Percentiles rank a stretch among this genome's conserved stretches.
phyloP scores from a whole-genome alignment of 2,797 vertebrate genomes.

The Tauraco hartlaubi region DNA sequence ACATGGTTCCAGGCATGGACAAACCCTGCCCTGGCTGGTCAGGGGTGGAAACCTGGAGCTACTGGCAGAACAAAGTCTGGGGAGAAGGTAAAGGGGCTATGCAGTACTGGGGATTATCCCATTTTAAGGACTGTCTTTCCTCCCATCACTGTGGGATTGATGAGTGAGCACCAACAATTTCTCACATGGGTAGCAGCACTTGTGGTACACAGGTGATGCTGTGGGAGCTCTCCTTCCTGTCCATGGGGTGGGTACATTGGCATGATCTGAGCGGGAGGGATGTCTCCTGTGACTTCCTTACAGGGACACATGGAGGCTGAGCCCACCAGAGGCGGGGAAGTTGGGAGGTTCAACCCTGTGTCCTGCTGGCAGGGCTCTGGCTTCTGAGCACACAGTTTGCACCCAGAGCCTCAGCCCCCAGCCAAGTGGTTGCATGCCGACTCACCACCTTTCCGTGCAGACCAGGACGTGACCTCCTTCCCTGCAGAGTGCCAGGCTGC shows the following conservation, averaged over 20 bases:
- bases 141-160: not conserved
- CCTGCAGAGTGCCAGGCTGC: not conserved
- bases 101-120: not conserved
- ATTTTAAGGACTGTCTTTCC: not conserved
- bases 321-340: fast-evolving
- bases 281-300: not conserved
- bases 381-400: not conserved
- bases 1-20: not conserved
- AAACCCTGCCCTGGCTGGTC: not conserved
- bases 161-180: not conserved
- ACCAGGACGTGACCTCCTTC: not conserved
- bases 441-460: not conserved
- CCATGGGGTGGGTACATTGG: not conserved
- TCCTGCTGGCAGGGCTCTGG: not conserved
- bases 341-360: not conserved
- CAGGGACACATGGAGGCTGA: not conserved
- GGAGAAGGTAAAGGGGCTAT: not conserved
- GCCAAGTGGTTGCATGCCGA: fast-evolving
- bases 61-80: not conserved
- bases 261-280: not conserved
- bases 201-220: fast-evolving
- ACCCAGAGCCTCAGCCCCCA: not conserved
- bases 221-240: not conserved
- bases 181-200: not conserved
- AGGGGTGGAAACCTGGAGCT: not conserved